Base-by-base conservation (phyloP, 1,140 invertebrate species). In the Chelonus insularis region DNA sequence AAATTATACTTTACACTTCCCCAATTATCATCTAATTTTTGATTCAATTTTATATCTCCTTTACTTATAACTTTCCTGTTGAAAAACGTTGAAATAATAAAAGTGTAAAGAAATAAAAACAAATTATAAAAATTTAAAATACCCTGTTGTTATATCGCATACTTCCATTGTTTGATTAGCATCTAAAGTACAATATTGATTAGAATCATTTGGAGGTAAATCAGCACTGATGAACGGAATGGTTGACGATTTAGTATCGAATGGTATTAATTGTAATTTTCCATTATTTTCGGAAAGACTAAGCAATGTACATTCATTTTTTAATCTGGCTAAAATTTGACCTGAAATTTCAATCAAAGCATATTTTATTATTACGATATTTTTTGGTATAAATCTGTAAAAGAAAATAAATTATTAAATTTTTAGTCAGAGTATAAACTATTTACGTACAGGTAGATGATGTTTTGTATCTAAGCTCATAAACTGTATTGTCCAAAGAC, bases 71-170 rank as follows among this genome's bases (percentile, higher is more conserved):
- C 20, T 58, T 71, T 71, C 23, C 73, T 75, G 20, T 2, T 55
- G 58, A 66, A 56, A 37, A 56, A 55, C 23, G 39, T 8, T 55
- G 29, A 62, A 58, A 36, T 32, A 45, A 51, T 36, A 32, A 41
- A 25, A 34, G 20, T 41, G 23, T 58, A 51, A 57, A 62, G 23
- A 12, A 52, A 39, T 18, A 8, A 29, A 36, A 9, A 23, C 5
- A 37, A 45, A 57, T 11, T 7, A 36, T 2, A 23, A 8, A 59
- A 18, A 62, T 63, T 20, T 20, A 14, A 47, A 50, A 66, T 60
- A 78, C 76, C 57, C 25, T 70, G 65, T 72, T 18, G 36, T 68
- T n/a, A 73, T 47, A 62, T 80, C 76, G 72, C 75, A 78, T 32
- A 79, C 50, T 21, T 45, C 52, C 11, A 81, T 21, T 9, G 25